Evolutionary conservation across 2,113 vertebrate genomes (phyloP).

Genomic region (Centrocercus urophasianus): DNA sequence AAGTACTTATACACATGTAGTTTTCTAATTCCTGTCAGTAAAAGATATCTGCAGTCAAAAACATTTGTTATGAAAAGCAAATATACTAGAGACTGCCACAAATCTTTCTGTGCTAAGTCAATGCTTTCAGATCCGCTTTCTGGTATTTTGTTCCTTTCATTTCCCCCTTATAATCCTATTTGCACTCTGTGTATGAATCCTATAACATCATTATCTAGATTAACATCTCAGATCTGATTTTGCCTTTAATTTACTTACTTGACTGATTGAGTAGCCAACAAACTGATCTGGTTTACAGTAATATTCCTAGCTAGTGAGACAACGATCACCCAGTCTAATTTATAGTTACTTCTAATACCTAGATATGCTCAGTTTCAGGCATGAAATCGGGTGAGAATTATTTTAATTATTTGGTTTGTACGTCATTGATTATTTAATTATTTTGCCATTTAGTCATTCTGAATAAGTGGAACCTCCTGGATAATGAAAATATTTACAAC

Average conservation of each 20-base stretch:
- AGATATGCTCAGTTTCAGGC: neutral
- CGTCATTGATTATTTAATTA: neutral
- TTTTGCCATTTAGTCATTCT: neutral
- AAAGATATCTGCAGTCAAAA: neutral
- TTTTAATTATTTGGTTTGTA: neutral
- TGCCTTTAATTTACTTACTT: neutral
- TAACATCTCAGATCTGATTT: neutral
- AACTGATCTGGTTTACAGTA: neutral
- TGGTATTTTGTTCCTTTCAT: neutral
- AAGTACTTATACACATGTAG: neutral
- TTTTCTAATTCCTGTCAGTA: neutral
- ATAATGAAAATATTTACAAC: neutral
- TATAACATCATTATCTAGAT: neutral
- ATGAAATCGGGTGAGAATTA: neutral
- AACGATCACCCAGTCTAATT: neutral
- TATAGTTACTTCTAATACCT: neutral
- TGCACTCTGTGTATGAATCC: neutral
- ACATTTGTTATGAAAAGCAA: neutral
- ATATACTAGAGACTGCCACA: neutral
- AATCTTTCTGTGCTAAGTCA: neutral
- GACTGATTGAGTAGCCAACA: neutral
- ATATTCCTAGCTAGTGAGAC: neutral
- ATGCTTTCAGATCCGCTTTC: neutral
- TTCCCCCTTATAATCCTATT: rapidly evolving
- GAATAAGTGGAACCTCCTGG: neutral